Conservation (phyloP, 1,140 invertebrate species). For the Drosophila asahinai region DNA sequence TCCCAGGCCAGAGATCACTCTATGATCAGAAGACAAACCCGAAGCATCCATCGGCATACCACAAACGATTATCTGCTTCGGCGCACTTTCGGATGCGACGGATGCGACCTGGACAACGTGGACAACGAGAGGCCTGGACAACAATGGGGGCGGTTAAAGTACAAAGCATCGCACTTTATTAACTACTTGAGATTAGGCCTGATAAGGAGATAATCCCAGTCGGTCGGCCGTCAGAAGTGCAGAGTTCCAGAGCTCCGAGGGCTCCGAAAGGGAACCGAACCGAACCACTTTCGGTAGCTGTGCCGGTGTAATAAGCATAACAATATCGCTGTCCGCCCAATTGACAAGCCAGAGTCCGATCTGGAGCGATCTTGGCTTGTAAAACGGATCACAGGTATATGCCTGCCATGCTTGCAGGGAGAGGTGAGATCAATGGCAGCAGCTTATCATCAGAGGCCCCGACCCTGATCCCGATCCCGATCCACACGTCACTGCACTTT, state of each 20-base stretch:
- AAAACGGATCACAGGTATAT: slow-evolving; percentile 78
- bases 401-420: background rate
- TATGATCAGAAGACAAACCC: slow-evolving; percentile 55
- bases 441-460: slow-evolving; percentile 42
- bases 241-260: slow-evolving; percentile 45
- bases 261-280: background rate
- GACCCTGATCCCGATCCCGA: slow-evolving; percentile 21
- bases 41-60: slow-evolving; percentile 72
- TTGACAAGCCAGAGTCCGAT: slow-evolving; percentile 71
- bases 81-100: slow-evolving; percentile 58
- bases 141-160: slow-evolving; percentile 80
- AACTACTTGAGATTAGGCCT: slow-evolving; percentile 85
- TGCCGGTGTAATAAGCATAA: slow-evolving; percentile 82
- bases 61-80: slow-evolving; percentile 82
- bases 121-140: slow-evolving; percentile 20
- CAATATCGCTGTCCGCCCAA: slow-evolving; percentile 84
- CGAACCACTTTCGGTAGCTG: slow-evolving; percentile 70
- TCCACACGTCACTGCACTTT: slow-evolving; percentile 82
- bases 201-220: slow-evolving; percentile 84
- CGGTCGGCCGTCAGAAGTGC: slow-evolving; percentile 68
- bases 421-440: slow-evolving; percentile 83
- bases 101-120: slow-evolving; percentile 44
- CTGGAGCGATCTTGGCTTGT: slow-evolving; percentile 65
- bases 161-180: slow-evolving; percentile 85
- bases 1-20: slow-evolving; percentile 30